Percentiles rank a stretch among this genome's conserved stretches.
These are phyloP conservation scores for Tyria jacobaeae DNA, from an alignment of 2,888 invertebrate species.

Conservation along the genomic window DNA sequence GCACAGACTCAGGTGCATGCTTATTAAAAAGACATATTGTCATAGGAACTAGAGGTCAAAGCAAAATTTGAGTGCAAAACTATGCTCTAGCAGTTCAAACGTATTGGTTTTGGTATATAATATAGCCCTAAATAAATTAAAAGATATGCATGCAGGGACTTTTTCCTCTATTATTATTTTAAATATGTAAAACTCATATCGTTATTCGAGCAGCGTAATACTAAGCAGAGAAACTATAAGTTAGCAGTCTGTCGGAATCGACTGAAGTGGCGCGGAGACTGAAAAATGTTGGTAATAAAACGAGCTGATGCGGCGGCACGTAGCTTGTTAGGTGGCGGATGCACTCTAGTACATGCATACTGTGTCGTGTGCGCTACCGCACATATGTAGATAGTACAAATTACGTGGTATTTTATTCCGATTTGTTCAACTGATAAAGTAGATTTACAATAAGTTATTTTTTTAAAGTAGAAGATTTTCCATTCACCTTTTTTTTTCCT, in stretches of 20 bases:
- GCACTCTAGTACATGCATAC: slow-evolving; percentile 37
- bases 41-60: too few relatives aligned
- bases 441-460: too few relatives aligned
- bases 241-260: slow-evolving; percentile 34
- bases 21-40: too few relatives aligned
- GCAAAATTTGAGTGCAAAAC: too few relatives aligned
- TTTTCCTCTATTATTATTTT: not conserved
- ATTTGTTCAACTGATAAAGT: too few relatives aligned
- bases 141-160: not conserved
- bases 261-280: slow-evolving; percentile 46
- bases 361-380: slow-evolving; percentile 13
- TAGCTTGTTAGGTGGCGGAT: slow-evolving; percentile 67
- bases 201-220: slow-evolving; percentile 6
- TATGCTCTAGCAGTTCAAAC: too few relatives aligned
- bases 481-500: too few relatives aligned
- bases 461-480: too few relatives aligned
- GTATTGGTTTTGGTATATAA: too few relatives aligned
- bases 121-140: too few relatives aligned
- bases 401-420: slow-evolving; percentile 5
- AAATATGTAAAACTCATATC: not conserved
- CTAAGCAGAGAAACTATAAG: slow-evolving; percentile 44
- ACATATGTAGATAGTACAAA: slow-evolving; percentile 1
- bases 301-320: slow-evolving; percentile 74
- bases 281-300: slow-evolving; percentile 76
- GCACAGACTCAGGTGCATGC: too few relatives aligned